phyloP scores from a whole-genome alignment of 2,113 vertebrate species.

The Laticauda colubrina region DNA sequence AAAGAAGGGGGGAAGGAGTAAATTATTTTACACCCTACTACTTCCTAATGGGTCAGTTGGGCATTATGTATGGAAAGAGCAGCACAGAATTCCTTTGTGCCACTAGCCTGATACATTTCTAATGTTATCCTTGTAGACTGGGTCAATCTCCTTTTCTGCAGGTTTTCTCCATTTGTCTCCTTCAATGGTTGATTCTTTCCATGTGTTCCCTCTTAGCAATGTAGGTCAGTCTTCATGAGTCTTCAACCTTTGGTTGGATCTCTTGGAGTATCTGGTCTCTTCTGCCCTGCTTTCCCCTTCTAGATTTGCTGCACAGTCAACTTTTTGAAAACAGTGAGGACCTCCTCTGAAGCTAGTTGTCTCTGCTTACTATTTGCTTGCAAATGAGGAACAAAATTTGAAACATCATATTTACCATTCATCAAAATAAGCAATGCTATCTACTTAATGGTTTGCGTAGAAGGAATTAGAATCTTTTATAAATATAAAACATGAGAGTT shows the following conservation, averaged over 20 bases:
- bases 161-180: background rate
- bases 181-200: background rate
- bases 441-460: background rate
- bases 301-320: background rate
- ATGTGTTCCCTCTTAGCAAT: background rate
- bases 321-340: background rate
- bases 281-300: background rate
- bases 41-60: background rate
- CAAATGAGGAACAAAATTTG: background rate
- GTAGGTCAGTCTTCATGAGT: background rate
- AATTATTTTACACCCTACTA: background rate
- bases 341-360: background rate
- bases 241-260: background rate
- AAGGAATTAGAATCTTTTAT: background rate
- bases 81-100: background rate
- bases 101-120: background rate
- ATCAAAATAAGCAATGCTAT: background rate
- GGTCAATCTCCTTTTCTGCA: background rate
- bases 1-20: background rate
- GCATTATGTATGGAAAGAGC: background rate
- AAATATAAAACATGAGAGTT: background rate
- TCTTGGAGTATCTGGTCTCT: background rate
- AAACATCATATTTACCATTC: background rate
- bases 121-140: background rate
- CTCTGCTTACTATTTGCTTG: background rate